These are phyloP conservation scores for Pygoscelis antarcticus DNA, from an alignment of 2,113 vertebrate genomes.

Conservation along the genomic window DNA sequence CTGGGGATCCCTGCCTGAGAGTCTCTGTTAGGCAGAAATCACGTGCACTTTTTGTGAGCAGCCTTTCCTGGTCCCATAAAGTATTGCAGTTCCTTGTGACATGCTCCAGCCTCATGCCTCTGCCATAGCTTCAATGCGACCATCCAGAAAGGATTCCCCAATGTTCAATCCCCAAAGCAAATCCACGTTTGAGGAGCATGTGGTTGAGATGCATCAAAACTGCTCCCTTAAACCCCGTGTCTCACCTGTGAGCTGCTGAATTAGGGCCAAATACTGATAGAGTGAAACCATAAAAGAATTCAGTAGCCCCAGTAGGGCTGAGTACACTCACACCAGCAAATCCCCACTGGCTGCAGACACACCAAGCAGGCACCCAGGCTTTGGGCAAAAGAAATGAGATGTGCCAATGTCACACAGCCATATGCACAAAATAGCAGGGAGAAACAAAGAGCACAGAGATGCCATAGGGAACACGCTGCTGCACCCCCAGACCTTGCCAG, in stretches of 20 bases:
- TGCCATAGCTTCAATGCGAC: rapidly evolving
- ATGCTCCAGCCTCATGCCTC: background rate
- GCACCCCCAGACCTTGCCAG: background rate
- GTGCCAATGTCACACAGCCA: background rate
- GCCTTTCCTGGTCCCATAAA: background rate
- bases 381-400: background rate
- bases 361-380: background rate
- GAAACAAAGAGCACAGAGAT: background rate
- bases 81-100: background rate
- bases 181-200: background rate
- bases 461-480: background rate
- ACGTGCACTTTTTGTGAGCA: rapidly evolving
- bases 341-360: background rate
- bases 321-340: background rate
- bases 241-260: background rate
- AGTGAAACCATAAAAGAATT: background rate
- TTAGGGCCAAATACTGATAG: background rate
- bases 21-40: background rate
- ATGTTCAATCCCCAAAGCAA: background rate
- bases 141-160: background rate
- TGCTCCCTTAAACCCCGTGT: background rate
- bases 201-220: background rate
- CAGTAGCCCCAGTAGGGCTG: background rate
- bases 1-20: background rate
- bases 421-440: background rate